These are phyloP conservation scores for Sarcophaga peregrina DNA, from an alignment of 1,140 invertebrate species.

Conservation along the genomic window DNA sequence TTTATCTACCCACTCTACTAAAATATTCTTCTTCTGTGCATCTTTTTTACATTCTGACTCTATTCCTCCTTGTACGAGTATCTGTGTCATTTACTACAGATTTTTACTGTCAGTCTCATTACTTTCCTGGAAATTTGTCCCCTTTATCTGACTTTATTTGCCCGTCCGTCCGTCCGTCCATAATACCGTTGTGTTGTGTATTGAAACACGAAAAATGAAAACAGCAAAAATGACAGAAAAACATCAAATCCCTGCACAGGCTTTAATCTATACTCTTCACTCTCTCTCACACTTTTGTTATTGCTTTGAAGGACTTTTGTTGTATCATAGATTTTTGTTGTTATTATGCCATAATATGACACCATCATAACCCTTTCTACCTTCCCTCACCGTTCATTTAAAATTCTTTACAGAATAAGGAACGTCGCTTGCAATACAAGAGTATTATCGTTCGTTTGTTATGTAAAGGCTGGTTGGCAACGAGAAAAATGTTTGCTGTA, in stretches of 20 bases:
- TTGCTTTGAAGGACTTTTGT: not conserved
- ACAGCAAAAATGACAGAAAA: slow-evolving; percentile 9
- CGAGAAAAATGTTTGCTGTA: not conserved
- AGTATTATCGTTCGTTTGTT: too few species aligned
- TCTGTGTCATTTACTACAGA: slow-evolving; percentile 21
- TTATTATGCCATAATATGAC: slow-evolving; percentile 11
- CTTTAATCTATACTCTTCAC: too few species aligned
- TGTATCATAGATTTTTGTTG: slow-evolving; percentile 21
- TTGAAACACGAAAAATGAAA: not conserved
- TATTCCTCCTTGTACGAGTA: not conserved
- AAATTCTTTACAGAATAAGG: not conserved
- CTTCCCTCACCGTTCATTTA: not conserved
- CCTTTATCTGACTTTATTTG: too few species aligned
- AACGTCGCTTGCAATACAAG: too few species aligned
- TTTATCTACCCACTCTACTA: not conserved
- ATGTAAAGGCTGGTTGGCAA: not conserved
- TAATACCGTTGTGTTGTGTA: not conserved
- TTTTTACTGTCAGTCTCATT: not conserved
- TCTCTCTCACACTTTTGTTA: too few species aligned
- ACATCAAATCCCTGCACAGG: not conserved
- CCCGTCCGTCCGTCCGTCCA: too few species aligned
- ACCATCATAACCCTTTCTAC: not conserved
- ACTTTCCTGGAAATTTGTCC: not conserved
- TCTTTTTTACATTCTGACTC: too few species aligned
- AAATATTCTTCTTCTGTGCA: too few species aligned